Base-by-base conservation (phyloP, 1,140 invertebrate genomes). In the Caenorhabditis latens region DNA sequence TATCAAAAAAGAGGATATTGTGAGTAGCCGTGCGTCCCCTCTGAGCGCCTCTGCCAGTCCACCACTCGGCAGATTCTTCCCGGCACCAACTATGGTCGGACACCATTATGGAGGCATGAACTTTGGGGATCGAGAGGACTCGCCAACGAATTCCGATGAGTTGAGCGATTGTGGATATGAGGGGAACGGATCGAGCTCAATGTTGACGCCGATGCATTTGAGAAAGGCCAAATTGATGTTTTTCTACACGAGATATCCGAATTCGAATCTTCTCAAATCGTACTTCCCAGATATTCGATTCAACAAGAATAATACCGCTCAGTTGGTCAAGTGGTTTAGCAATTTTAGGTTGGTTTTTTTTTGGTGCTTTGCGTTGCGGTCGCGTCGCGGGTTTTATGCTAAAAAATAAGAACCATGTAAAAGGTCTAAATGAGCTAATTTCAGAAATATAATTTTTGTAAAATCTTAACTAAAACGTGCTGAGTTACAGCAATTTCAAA, bases 221-320 rank as follows among this genome's bases (percentile, higher is more conserved):
- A 95, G 98, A 92, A 99, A 99, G 94, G 98, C 98, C 75, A 99
- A 99, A 94, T 95, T 99, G 94, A 99, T 99, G 98, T 99, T 99
- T 95, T 99, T 99, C 95, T 99, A 97, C 96, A 97, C 98, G 89
- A 95, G 98, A 90, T 99, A 99, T 94, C 98, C 98, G 58, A 98
- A 96, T 93, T 99, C 98, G 65, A 95, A 97, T 90, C 96, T 99
- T 89, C 95, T 99, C 92, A 99, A 99, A 95, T 98, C 97, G 95
- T 99, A 98, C 95, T 99, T 99, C 95, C 98, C 98, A 16, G 98
- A 99, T 95, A 99, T 99, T 94, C 98, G 97, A 93, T 99, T 99
- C 95, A 99, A 99, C 95, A 99, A 99, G 94, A 99, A 99, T 95
- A 99, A 99, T 94, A 99, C 98, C 88, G 98, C 98, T 91, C 98